Evolutionary conservation across 2,888 invertebrate genomes (phyloP).

Genomic region (Drosophila borborema): DNA sequence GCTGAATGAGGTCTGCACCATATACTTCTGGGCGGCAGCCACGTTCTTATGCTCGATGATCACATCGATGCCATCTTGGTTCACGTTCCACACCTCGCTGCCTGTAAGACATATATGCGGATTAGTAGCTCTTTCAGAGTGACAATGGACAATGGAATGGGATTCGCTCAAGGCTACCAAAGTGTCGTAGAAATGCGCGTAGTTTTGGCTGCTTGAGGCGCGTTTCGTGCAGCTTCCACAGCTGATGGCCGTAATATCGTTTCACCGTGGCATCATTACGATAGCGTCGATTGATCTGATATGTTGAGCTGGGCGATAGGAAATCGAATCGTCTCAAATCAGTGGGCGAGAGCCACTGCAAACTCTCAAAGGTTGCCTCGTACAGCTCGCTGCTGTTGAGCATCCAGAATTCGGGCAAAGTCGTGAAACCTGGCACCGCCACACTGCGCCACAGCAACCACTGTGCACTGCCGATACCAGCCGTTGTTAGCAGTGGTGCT

Average conservation of each 20-base stretch:
- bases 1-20: slow-evolving; percentile 87
- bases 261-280: slow-evolving; percentile 67
- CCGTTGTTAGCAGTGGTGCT: neutral
- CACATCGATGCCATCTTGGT: slow-evolving; percentile 87
- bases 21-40: slow-evolving; percentile 87
- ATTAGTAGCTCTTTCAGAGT: neutral
- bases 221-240: slow-evolving; percentile 88
- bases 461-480: neutral
- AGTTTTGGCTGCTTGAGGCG: slow-evolving; percentile 57
- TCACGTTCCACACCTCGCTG: slow-evolving; percentile 84
- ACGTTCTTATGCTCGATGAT: slow-evolving; percentile 87
- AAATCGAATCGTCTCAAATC: slow-evolving; percentile 76
- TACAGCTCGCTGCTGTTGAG: slow-evolving; percentile 68
- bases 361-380: slow-evolving; percentile 70
- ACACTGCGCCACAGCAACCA: slow-evolving; percentile 65
- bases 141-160: neutral
- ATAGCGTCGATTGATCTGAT: slow-evolving; percentile 79
- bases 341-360: slow-evolving; percentile 75
- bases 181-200: slow-evolving; percentile 62
- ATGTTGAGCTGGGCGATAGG: slow-evolving; percentile 74
- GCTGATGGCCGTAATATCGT: slow-evolving; percentile 87
- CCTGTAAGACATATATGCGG: slow-evolving; percentile 57
- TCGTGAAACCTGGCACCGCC: slow-evolving; percentile 42
- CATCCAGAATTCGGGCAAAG: slow-evolving; percentile 55
- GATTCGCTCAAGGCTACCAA: slow-evolving; percentile 56